These are phyloP conservation scores for Drosophila virilis DNA, from an alignment of 1,140 invertebrate species.

Conservation along the genomic window DNA sequence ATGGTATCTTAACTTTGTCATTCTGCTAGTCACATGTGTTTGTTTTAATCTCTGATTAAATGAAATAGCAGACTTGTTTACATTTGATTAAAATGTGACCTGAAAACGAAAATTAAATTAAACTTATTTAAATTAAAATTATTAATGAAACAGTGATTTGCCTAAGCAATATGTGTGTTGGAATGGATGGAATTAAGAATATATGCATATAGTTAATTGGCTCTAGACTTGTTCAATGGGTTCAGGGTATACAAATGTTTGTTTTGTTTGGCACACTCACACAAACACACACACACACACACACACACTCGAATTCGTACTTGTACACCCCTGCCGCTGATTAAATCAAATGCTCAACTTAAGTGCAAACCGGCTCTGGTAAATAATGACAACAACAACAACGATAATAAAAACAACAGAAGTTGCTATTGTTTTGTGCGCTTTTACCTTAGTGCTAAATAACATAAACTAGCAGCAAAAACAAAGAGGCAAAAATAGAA, in stretches of 20 bases:
- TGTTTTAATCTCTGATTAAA: not conserved
- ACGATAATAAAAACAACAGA: conserved; percentile 14
- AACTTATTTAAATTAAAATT: conserved; percentile 3
- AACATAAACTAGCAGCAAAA: conserved; percentile 24
- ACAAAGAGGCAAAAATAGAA: conserved; percentile 21
- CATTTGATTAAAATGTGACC: not conserved
- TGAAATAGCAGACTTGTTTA: not conserved
- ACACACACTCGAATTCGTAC: not conserved
- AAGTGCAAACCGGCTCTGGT: conserved; percentile 75
- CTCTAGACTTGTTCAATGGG: no score
- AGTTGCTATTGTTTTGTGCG: conserved; percentile 31
- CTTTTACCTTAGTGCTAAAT: conserved; percentile 31
- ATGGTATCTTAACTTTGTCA: conserved; percentile 30
- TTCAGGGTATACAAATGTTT: not conserved
- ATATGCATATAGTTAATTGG: no score
- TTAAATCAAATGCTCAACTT: conserved; percentile 63
- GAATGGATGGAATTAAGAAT: no score
- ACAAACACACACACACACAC: conserved; percentile 11
- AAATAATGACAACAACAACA: conserved; percentile 61
- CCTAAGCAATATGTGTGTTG: not conserved
- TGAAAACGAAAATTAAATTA: not conserved
- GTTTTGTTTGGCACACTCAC: conserved; percentile 18
- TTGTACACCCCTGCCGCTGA: conserved; percentile 60
- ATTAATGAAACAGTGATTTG: not conserved
- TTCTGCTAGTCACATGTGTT: not conserved